A percentile compares a stretch with the other conserved stretches of the same genome.
These are phyloP conservation scores for Epizoanthus ramosus DNA, from an alignment of 92 coral and sea anemone genomes.

Conservation along the genomic window DNA sequence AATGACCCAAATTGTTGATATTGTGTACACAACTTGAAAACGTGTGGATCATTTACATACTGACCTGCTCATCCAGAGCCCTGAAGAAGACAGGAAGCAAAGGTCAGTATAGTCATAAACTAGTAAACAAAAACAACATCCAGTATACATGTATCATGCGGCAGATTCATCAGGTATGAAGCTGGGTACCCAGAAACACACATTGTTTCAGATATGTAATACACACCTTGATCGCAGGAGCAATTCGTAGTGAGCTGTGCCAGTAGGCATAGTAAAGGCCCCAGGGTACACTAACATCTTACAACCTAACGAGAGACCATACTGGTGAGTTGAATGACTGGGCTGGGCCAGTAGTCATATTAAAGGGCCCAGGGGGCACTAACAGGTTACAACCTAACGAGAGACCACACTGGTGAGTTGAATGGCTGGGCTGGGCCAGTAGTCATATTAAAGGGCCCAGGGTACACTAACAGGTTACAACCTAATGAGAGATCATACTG, in stretches of 20 bases:
- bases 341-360: no score
- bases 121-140: background rate
- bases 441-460: constrained; percentile 98
- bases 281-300: constrained; percentile 92
- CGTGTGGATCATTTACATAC: background rate
- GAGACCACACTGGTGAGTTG: background rate
- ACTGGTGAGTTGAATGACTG: background rate
- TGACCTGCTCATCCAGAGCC: constrained; percentile 93
- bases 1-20: background rate
- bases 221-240: constrained; percentile 82
- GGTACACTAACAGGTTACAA: constrained; percentile 86
- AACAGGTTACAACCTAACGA: no score
- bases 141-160: background rate
- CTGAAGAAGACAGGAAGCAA: constrained; percentile 48
- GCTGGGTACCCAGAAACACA: no score
- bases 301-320: constrained; percentile 62
- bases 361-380: no score
- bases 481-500: constrained; percentile 45
- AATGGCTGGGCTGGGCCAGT: constrained; percentile 70
- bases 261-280: constrained; percentile 98
- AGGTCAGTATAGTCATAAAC: background rate
- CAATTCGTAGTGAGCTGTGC: constrained; percentile 96
- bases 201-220: no score
- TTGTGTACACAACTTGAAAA: background rate
- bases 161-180: background rate